Base-by-base conservation (phyloP, 1,140 invertebrate genomes). In the Cotesia glomerata region DNA sequence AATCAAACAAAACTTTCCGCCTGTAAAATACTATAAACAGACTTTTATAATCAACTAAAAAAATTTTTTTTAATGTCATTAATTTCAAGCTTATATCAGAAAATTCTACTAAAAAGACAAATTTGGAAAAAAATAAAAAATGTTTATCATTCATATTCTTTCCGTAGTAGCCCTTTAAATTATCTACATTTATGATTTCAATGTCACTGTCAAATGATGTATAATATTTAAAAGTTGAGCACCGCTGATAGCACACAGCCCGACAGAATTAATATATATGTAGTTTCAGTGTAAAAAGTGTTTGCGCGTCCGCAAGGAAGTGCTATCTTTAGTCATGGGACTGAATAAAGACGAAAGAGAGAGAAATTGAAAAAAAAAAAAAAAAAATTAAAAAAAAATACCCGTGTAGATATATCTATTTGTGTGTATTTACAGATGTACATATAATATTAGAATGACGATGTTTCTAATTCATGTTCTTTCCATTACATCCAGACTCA, bases 241-340 rank as follows among this genome's bases (percentile, higher is more conserved):
- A 74, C 71, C 73, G 69, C 70, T 49, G 68, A 65, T 54, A 35
- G 66, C 56, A 69, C 61, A 69, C 39, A 64, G 58, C 51, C 58
- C 36, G 61, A 36, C 61, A 52, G 35, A 58, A 58, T 45, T 11
- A 45, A 45, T 45, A 45, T 77, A 65, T 77, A 80, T 81, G 79
- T 81, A 81, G 73, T 77, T 78, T 72, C 39, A 74, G 73, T 72
- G 75, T 66, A 76, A 78, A 80, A 82, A 80, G 76, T 75, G 74
- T 67, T 72, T 76, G 39, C 65, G 63, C 69, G 58, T 73, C 68
- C 63, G 58, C 76, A 51, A 73, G 78, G 81, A 84, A 85, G 80
- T 82, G 80, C 82, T 86, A 86, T 86, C 78, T 84, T 84, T 84
- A 80, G 81, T 75, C 32, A 61, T 59, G 66, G 62, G 63, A 14